These are phyloP conservation scores for Apeira syringaria DNA, from an alignment of 2,888 invertebrate genomes.

Conservation along the genomic window DNA sequence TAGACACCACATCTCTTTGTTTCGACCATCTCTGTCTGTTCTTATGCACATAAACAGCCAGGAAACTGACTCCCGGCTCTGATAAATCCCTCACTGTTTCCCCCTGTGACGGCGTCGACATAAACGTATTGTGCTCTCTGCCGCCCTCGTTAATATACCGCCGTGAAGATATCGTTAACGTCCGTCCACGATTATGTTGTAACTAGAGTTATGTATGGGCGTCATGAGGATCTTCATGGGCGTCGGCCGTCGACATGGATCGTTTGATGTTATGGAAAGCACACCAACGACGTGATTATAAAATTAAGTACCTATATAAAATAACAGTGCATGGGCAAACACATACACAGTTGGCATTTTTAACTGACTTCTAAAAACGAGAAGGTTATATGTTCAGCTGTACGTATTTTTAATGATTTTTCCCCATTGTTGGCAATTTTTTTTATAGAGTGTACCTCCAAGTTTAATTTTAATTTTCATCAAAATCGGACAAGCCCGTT, in stretches of 20 bases:
- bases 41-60: constrained; percentile 43
- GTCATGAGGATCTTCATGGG: constrained; percentile 11
- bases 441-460: no score
- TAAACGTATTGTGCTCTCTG: constrained; percentile 45
- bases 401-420: no score
- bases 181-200: constrained; percentile 28
- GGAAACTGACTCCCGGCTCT: constrained; percentile 55
- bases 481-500: no score
- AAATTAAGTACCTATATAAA: no score
- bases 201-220: constrained; percentile 12
- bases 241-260: neutral
- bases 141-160: constrained; percentile 26
- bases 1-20: constrained; percentile 8
- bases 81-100: constrained; percentile 53
- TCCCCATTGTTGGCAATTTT: no score
- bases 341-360: no score
- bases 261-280: no score
- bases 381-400: no score
- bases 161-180: constrained; percentile 28
- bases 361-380: no score
- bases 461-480: no score
- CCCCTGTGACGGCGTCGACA: constrained; percentile 47
- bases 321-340: no score
- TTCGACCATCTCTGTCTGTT: constrained; percentile 6
- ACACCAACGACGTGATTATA: no score